phyloP scores from a whole-genome alignment of 2,888 invertebrate species.

The Microplitis deprimator region DNA sequence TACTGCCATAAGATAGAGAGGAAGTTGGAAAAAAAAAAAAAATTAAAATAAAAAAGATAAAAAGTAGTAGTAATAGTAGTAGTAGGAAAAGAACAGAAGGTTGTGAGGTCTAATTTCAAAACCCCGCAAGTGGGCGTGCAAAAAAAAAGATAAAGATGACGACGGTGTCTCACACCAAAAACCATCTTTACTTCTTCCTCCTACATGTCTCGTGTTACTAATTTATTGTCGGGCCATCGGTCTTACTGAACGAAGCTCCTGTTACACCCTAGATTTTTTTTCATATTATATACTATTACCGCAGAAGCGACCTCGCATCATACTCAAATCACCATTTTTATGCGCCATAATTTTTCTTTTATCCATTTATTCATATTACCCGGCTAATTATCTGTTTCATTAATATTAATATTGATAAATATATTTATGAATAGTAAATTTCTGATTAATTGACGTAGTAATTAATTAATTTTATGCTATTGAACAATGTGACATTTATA shows the following conservation, averaged over 20 bases:
- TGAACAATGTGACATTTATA: not conserved
- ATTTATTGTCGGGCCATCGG: constrained; percentile 67
- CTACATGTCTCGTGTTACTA: constrained; percentile 65
- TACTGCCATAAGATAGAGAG: not conserved
- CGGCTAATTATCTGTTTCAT: not conserved
- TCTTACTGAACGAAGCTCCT: constrained; percentile 57
- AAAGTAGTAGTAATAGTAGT: constrained; percentile 13
- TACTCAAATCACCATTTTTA: not conserved
- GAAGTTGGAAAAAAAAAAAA: not conserved
- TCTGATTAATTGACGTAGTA: not conserved
- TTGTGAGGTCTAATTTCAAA: constrained; percentile 64
- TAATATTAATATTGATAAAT: constrained; percentile 11
- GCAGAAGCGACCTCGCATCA: constrained; percentile 8
- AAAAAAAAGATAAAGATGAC: constrained; percentile 58
- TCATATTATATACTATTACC: constrained; percentile 6
- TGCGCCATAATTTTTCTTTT: not conserved
- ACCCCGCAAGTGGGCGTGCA: constrained; percentile 54
- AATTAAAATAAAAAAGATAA: constrained; percentile 16
- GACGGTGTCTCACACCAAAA: constrained; percentile 43
- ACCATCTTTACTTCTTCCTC: constrained; percentile 42
- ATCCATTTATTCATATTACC: constrained; percentile 11
- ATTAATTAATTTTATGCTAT: not conserved
- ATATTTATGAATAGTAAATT: not conserved
- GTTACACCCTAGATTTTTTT: constrained; percentile 58
- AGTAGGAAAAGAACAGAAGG: constrained; percentile 36